phyloP scores from a whole-genome alignment of 2,113 vertebrate species.

The Engraulis encrasicolus region DNA sequence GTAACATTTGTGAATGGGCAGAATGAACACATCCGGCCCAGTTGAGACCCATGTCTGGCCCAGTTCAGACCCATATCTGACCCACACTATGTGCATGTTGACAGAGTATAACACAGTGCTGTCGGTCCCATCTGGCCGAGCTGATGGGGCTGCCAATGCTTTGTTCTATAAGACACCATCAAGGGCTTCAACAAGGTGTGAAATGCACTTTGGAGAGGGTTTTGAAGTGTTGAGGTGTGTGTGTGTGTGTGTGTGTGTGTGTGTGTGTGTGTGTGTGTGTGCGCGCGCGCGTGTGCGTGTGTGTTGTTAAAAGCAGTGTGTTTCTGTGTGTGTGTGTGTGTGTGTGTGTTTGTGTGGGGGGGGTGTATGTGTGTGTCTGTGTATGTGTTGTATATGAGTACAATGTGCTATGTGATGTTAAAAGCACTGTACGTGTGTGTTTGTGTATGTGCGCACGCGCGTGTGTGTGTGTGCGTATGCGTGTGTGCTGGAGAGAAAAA shows the following conservation, averaged over 20 bases:
- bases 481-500: too few relatives aligned
- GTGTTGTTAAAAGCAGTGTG: too few relatives aligned
- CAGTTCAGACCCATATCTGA: background rate
- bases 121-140: background rate
- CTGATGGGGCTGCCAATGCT: background rate
- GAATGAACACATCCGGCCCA: too few relatives aligned
- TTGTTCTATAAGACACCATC: background rate
- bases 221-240: background rate
- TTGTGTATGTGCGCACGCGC: too few relatives aligned
- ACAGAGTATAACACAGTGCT: too few relatives aligned
- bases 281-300: background rate
- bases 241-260: background rate
- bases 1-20: too few relatives aligned
- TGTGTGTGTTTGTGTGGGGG: too few relatives aligned
- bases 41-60: background rate
- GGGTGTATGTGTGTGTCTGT: too few relatives aligned
- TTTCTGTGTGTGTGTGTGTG: background rate
- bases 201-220: background rate
- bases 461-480: too few relatives aligned
- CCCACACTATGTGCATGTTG: background rate
- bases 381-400: too few relatives aligned
- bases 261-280: conserved; percentile 11
- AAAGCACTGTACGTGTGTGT: too few relatives aligned
- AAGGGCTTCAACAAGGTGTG: background rate
- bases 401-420: too few relatives aligned